Conservation (phyloP, 1,140 invertebrate genomes). For the Akabosia matsudoensis region DNA sequence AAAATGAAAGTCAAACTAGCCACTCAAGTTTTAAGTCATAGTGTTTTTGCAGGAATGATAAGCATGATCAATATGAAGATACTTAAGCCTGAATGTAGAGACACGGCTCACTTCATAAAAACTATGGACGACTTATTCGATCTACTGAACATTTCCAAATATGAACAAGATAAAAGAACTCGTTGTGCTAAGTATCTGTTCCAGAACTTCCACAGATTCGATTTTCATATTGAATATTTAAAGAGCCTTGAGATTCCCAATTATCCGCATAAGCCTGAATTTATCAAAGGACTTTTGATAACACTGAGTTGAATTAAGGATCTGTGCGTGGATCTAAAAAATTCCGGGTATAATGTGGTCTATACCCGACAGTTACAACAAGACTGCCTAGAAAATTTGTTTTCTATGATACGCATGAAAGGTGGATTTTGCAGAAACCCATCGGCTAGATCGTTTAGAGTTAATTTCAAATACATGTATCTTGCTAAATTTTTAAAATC, state of each 20-base stretch:
- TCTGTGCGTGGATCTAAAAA: not conserved
- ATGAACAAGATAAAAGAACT: not conserved
- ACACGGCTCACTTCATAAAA: not conserved
- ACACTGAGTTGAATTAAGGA: not conserved
- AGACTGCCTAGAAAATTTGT: not conserved
- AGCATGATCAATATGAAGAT: not conserved
- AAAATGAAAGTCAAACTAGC: conserved; percentile 25
- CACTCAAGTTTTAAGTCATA: not conserved
- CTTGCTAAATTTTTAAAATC: not conserved
- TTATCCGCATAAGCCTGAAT: not conserved
- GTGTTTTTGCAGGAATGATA: conserved; percentile 2
- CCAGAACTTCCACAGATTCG: not conserved
- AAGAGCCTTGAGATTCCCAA: not conserved
- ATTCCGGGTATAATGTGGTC: not conserved
- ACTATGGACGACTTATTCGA: conserved; percentile 2
- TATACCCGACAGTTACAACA: not conserved
- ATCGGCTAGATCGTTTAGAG: not conserved
- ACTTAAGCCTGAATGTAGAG: not conserved
- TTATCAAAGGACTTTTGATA: not conserved
- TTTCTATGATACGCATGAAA: not conserved
- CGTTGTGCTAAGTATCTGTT: not conserved
- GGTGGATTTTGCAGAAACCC: not conserved
- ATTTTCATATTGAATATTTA: not conserved
- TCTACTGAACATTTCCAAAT: conserved; percentile 7
- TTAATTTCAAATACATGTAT: not conserved